phyloP scores from a whole-genome alignment of 1,140 invertebrate species.

The Eriocheir sinensis region DNA sequence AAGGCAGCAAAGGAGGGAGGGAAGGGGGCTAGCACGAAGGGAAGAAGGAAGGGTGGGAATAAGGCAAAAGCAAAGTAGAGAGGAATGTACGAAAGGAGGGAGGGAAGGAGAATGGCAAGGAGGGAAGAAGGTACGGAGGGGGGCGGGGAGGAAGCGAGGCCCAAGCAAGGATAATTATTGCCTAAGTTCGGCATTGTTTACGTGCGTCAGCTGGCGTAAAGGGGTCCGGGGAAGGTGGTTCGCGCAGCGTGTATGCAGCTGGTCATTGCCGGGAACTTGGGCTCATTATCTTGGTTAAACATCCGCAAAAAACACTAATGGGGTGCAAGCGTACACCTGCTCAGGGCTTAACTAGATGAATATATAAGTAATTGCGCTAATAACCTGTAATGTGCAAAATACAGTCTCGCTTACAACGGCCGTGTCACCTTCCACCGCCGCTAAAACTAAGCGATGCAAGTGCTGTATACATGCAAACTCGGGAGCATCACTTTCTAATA shows the following conservation, averaged over 20 bases:
- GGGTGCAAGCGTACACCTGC: not conserved
- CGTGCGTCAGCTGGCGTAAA: not conserved
- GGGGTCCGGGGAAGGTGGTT: not conserved
- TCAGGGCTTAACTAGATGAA: not conserved
- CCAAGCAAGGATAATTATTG: slow-evolving; percentile 12
- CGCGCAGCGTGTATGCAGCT: not conserved
- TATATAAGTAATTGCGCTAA: not conserved
- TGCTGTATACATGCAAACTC: not conserved
- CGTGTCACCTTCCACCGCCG: not conserved
- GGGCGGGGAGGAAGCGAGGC: not conserved
- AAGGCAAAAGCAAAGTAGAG: not conserved
- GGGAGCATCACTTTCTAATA: no score
- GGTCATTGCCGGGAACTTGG: slow-evolving; percentile 31
- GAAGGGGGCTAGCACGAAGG: not conserved
- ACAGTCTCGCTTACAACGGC: not conserved
- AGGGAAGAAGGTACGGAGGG: not conserved
- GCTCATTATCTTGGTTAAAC: not conserved
- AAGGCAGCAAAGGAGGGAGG: not conserved
- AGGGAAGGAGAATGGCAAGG: not conserved
- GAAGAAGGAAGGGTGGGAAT: not conserved
- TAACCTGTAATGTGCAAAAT: not conserved
- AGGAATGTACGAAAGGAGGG: not conserved
- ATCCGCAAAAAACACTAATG: not conserved
- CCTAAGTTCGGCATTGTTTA: slow-evolving; percentile 32
- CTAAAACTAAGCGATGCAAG: not conserved